Evolutionary conservation across 2,797 vertebrate species (phyloP).

Genomic region (Peromyscus nudipes): DNA sequence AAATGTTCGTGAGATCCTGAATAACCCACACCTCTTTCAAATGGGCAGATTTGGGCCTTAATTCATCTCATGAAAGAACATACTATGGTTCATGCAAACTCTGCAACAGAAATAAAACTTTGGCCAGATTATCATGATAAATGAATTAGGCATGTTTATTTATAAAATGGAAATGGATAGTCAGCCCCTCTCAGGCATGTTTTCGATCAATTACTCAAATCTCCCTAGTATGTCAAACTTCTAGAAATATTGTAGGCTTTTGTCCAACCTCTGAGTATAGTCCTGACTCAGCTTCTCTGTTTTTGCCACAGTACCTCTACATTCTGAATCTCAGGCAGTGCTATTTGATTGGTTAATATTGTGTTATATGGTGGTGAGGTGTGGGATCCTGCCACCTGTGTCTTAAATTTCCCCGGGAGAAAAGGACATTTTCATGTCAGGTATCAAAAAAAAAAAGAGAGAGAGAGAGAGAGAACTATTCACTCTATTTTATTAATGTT

Average conservation of each 20-base stretch:
- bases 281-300: neutral
- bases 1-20: neutral
- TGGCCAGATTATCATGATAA: neutral
- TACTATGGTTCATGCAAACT: neutral
- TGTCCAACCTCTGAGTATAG: neutral
- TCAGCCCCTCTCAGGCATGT: neutral
- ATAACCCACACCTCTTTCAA: neutral
- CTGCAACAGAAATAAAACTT: neutral
- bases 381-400: neutral
- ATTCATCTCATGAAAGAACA: neutral
- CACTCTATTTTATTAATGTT: conserved; percentile 4
- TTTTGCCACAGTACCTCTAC: neutral
- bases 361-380: neutral
- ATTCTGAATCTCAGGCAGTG: neutral
- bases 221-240: neutral
- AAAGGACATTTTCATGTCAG: neutral
- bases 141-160: neutral
- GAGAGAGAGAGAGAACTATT: neutral
- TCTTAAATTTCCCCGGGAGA: neutral
- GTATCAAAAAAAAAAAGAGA: neutral
- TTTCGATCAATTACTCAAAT: no score
- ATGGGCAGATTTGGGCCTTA: neutral
- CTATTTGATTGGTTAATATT: neutral
- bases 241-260: neutral
- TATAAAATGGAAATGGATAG: neutral